A percentile compares a stretch with the other conserved stretches of the same genome.
These are phyloP conservation scores for Morone chrysops DNA, from an alignment of 2,113 vertebrate genomes.

Conservation along the genomic window DNA sequence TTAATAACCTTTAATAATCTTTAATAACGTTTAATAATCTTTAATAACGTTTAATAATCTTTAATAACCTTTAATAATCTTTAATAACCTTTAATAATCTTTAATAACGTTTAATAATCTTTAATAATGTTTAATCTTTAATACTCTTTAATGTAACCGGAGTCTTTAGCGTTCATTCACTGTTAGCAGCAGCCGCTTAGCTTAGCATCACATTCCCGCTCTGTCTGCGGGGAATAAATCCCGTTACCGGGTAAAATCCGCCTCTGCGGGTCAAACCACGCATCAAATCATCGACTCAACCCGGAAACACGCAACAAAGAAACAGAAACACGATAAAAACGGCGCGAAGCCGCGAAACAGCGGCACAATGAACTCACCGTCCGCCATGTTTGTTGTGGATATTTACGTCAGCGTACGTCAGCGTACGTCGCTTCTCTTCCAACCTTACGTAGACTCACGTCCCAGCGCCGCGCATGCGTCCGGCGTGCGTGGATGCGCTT, in stretches of 20 bases:
- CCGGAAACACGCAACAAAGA: fast-evolving
- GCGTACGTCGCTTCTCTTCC: not conserved
- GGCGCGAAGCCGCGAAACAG: not conserved
- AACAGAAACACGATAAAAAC: not conserved
- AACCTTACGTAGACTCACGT: not conserved
- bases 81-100: no score
- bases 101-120: no score
- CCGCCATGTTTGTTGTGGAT: slow-evolving; percentile 88
- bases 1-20: no score
- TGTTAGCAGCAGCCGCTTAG: slow-evolving; percentile 26
- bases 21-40: no score
- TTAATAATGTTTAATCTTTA: no score
- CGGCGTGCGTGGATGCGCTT: not conserved
- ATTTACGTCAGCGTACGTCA: slow-evolving; percentile 48
- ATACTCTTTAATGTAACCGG: no score
- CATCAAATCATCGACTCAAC: fast-evolving
- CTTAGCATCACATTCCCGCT: slow-evolving; percentile 38
- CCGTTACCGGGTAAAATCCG: fast-evolving
- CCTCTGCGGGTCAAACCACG: fast-evolving
- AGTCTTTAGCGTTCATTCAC: no score
- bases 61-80: no score
- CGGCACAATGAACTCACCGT: slow-evolving; percentile 79
- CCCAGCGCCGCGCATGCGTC: not conserved
- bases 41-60: no score
- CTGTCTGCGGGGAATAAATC: fast-evolving